Conservation (phyloP, 2,113 vertebrate species). For the Rynchops niger region DNA sequence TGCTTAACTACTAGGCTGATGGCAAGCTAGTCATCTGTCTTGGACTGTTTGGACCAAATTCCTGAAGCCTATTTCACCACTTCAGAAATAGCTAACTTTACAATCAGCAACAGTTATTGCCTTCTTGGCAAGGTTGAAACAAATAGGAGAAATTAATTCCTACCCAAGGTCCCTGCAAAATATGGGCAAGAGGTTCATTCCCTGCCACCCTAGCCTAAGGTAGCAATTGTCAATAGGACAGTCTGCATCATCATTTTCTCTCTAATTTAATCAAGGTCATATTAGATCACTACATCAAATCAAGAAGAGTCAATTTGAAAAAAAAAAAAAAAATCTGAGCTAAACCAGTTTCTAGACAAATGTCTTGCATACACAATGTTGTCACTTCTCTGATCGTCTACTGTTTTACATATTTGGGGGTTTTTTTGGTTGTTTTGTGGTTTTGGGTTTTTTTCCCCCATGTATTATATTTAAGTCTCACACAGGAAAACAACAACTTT, state of each 20-base stretch:
- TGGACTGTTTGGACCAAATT: not conserved
- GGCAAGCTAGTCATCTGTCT: constrained; percentile 1
- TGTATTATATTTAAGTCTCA: not conserved
- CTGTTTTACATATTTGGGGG: not conserved
- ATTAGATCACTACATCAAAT: constrained; percentile 45
- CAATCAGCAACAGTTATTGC: not conserved
- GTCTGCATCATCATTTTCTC: constrained; percentile 32
- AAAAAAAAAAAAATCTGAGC: not conserved
- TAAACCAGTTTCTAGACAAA: not conserved
- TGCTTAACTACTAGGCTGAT: not conserved
- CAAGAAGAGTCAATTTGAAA: constrained; percentile 23
- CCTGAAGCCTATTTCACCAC: not conserved
- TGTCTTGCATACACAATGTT: not conserved
- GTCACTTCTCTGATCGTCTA: not conserved
- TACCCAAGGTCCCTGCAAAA: constrained; percentile 23
- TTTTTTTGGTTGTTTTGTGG: not conserved
- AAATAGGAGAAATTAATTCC: constrained; percentile 21
- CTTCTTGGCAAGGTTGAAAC: not conserved
- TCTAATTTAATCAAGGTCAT: constrained; percentile 44
- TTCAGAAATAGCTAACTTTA: not conserved
- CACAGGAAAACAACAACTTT: not conserved
- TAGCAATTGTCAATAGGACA: constrained; percentile 25
- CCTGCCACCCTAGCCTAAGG: not conserved
- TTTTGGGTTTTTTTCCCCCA: no score
- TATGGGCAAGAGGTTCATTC: not conserved